A percentile compares a stretch with the other conserved stretches of the same genome.
phyloP scores from a whole-genome alignment of 2,888 invertebrate species.

The Drosophila mimica region DNA sequence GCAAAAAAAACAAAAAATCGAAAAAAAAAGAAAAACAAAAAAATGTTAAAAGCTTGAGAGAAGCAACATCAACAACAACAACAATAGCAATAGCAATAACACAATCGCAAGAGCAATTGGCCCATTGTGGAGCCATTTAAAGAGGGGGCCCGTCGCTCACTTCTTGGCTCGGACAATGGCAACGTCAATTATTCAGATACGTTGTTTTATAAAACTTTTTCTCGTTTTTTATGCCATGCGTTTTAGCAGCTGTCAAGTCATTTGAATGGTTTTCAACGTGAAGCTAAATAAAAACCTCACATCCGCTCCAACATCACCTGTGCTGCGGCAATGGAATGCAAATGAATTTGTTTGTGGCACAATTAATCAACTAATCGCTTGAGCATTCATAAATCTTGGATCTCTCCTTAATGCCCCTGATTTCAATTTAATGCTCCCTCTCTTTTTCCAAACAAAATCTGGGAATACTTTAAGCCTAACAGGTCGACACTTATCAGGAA shows the following conservation, averaged over 20 bases:
- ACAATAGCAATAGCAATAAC: conserved; percentile 13
- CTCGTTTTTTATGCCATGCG: conserved; percentile 40
- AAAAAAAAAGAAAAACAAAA: background rate
- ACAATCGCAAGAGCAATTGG: conserved; percentile 46
- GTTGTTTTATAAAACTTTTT: conserved; percentile 49
- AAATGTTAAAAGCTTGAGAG: conserved; percentile 22
- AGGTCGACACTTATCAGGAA: conserved; percentile 28
- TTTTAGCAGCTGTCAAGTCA: conserved; percentile 55
- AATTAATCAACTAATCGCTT: conserved; percentile 63
- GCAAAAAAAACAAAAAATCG: conserved; percentile 17
- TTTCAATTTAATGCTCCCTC: background rate
- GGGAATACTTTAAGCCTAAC: conserved; percentile 18
- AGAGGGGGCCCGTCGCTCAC: conserved; percentile 11
- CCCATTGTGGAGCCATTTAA: conserved; percentile 60
- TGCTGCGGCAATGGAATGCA: conserved; percentile 21
- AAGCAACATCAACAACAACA: conserved; percentile 5
- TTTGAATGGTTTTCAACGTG: conserved; percentile 15
- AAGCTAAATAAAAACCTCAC: background rate
- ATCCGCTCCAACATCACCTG: conserved; percentile 6
- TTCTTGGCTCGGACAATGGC: conserved; percentile 43
- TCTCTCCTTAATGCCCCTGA: conserved; percentile 32
- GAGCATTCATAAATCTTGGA: conserved; percentile 59
- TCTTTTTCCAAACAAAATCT: background rate
- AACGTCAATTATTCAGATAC: conserved; percentile 68
- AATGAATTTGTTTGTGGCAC: conserved; percentile 49